Evolutionary conservation across 2,888 invertebrate species (phyloP).

Genomic region (Nyleta sp.): DNA sequence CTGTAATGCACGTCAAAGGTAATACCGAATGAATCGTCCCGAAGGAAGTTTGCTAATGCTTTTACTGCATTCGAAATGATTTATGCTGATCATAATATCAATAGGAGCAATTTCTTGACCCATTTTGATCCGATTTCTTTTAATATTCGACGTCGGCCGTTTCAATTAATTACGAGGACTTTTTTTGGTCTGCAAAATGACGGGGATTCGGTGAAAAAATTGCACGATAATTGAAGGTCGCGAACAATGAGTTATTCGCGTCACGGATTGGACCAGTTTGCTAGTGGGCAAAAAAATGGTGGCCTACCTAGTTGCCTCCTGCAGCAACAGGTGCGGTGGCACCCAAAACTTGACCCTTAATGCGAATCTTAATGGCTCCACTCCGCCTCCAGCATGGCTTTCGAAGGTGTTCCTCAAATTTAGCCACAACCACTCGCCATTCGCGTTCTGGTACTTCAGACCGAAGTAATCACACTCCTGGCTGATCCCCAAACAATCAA

Average conservation of each 20-base stretch:
- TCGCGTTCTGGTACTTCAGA: constrained; percentile 87
- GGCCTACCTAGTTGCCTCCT: constrained; percentile 90
- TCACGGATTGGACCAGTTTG: constrained; percentile 14
- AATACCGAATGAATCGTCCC: not conserved
- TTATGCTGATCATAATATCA: no score
- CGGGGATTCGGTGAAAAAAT: no score
- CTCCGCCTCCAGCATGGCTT: constrained; percentile 88
- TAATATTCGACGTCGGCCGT: no score
- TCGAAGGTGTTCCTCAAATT: constrained; percentile 93
- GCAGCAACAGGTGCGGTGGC: constrained; percentile 92
- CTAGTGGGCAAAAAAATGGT: constrained; percentile 11
- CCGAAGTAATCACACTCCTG: constrained; percentile 96
- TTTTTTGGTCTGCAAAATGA: no score
- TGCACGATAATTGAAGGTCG: not conserved
- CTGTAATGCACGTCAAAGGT: no score
- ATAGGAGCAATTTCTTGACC: not conserved
- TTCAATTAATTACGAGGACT: no score
- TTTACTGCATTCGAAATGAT: no score
- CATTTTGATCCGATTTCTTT: no score
- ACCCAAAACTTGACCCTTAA: constrained; percentile 96
- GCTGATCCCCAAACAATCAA: constrained; percentile 91
- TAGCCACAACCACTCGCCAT: constrained; percentile 92
- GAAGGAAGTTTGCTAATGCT: no score
- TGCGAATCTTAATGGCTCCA: constrained; percentile 86
- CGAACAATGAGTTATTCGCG: constrained; percentile 7